Percentiles rank a stretch among this genome's conserved stretches.
Evolutionary conservation across 2,113 vertebrate genomes (phyloP).

Genomic region (Gymnorhina tibicen): DNA sequence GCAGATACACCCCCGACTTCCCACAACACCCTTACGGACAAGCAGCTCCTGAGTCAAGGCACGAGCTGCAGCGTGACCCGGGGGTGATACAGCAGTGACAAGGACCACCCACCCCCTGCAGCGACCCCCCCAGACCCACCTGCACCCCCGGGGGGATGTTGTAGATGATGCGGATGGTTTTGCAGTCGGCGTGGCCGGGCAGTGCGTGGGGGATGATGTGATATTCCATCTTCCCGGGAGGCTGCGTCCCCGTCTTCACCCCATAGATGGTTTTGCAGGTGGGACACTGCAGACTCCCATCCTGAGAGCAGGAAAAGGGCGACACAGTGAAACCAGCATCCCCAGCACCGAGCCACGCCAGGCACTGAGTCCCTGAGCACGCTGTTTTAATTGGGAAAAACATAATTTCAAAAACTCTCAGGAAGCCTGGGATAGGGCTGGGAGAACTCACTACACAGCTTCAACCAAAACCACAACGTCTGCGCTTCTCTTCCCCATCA

Average conservation of each 20-base stretch:
- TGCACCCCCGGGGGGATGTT: slow-evolving; percentile 92
- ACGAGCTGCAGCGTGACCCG: not conserved
- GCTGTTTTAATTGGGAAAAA: accelerated
- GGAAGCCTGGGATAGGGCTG: not conserved
- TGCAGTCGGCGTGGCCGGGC: slow-evolving; percentile 89
- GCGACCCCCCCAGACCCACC: slow-evolving; percentile 61
- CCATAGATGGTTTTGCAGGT: slow-evolving; percentile 98
- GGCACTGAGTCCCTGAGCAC: not conserved
- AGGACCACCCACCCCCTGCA: not conserved
- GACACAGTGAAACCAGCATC: not conserved
- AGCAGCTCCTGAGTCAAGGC: not conserved
- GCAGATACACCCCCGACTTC: not conserved
- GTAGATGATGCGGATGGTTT: slow-evolving; percentile 95
- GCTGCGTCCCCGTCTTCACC: slow-evolving; percentile 93
- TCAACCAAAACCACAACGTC: not conserved
- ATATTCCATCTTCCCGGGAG: slow-evolving; percentile 96
- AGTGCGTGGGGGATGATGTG: slow-evolving; percentile 93
- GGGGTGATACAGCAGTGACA: not conserved
- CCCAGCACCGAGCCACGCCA: accelerated
- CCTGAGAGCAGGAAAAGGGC: slow-evolving; percentile 60
- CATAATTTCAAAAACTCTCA: not conserved
- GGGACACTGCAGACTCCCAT: slow-evolving; percentile 96
- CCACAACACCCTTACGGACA: not conserved
- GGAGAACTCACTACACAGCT: not conserved
- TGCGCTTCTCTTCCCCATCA: not conserved